Base-by-base conservation (phyloP, 2,797 vertebrate species). In the Acanthiza pusilla region DNA sequence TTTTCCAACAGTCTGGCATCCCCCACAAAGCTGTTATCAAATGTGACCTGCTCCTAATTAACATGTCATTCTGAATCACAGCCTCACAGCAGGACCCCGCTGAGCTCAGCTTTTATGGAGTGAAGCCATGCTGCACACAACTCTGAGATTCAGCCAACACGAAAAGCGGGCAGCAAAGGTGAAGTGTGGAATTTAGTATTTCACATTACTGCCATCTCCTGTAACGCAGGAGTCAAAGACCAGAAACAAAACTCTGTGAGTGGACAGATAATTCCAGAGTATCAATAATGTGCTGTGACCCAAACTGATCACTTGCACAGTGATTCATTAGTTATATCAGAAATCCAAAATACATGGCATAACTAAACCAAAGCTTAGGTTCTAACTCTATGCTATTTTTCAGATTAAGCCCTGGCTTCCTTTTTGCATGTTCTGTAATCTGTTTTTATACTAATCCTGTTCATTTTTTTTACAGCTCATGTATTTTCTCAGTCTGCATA, bases 1-100 rank as follows among this genome's bases (percentile, higher is more conserved):
- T 88, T 95, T 94, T 80, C 81, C 73, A 86, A 72, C 47, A 85
- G 86, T 88, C 89, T 89, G 62, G 53, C 77, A 57, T 76, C 66
- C 53, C 22, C 55, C 71, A 70, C 40, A 73, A 42, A 91, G 66
- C 47, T 67, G 43, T 51, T 81, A 86, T 22, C 89, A 83, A 92
- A 78, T n/a, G 47, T 54, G 61, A 91, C 42, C 50, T 90, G 60
- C 40, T 66, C 48, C 60, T 50, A 94, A 87, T 85, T 60, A 92
- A 42, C 57, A 25, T 43, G n/a, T 80, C 20, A 2, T 67, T 80
- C 79, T 78, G 63, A 73, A 54, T 78, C 54, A 73, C 25, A 68
- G 18, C 42, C 27, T 93, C 60, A 53, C 72, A 43, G 50, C 6
- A 43, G 77, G 72, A 72, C 40, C 10, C 60, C 70, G 57, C 9